phyloP scores from a whole-genome alignment of 64 coral and sea anemone species.

The Pachyseris speciosa region DNA sequence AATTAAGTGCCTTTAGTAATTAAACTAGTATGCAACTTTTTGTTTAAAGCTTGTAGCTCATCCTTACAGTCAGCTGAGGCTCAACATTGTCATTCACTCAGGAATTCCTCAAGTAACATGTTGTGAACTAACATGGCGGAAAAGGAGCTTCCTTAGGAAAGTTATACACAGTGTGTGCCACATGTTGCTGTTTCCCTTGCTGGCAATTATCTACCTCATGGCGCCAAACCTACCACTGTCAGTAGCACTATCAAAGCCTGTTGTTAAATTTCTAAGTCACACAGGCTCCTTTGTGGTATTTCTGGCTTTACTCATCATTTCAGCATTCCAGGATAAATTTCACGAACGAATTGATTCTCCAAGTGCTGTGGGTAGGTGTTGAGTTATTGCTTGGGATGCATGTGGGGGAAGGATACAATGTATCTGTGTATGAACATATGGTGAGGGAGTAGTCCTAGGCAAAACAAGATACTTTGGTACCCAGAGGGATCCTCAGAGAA shows the following conservation, averaged over 20 bases:
- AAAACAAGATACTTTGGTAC: too few species aligned
- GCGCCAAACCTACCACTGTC: background rate
- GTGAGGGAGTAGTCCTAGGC: too few species aligned
- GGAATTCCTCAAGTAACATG: slow-evolving; percentile 35
- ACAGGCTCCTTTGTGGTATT: slow-evolving; percentile 57
- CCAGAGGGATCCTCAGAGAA: too few species aligned
- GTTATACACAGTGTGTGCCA: slow-evolving; percentile 13
- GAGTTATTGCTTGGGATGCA: background rate
- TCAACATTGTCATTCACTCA: slow-evolving; percentile 61
- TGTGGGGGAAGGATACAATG: background rate
- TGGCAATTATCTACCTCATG: slow-evolving; percentile 42
- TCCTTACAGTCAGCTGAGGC: slow-evolving; percentile 76
- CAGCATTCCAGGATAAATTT: slow-evolving; percentile 78
- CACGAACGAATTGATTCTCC: slow-evolving; percentile 39
- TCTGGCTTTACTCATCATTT: slow-evolving; percentile 43
- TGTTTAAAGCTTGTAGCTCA: slow-evolving; percentile 71
- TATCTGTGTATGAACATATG: too few species aligned
- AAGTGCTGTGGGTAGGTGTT: slow-evolving; percentile 58
- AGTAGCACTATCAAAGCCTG: slow-evolving; percentile 24
- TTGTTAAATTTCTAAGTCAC: slow-evolving; percentile 76
- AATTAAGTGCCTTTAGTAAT: too few species aligned
- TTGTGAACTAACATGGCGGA: slow-evolving; percentile 36
- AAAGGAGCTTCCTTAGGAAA: slow-evolving; percentile 2
- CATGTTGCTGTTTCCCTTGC: slow-evolving; percentile 63
- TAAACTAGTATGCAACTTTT: too few species aligned